A percentile compares a stretch with the other conserved stretches of the same genome.
Evolutionary conservation across 2,797 vertebrate genomes (phyloP).

Genomic region (Caiman crocodilus): DNA sequence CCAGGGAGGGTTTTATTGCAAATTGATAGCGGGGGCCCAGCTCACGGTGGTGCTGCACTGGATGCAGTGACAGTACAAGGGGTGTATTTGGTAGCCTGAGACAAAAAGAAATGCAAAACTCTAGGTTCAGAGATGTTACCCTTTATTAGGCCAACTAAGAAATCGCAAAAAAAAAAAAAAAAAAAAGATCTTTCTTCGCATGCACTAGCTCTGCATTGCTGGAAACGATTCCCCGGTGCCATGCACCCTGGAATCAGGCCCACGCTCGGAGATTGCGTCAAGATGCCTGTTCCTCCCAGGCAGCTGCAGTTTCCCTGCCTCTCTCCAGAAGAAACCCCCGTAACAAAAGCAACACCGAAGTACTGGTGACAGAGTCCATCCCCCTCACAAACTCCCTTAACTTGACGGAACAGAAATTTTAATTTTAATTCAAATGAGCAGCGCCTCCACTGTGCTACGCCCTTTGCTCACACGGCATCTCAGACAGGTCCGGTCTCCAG

Average conservation of each 20-base stretch:
- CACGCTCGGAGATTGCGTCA: accelerated
- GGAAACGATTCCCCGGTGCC: background rate
- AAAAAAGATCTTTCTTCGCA: background rate
- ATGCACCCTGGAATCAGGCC: background rate
- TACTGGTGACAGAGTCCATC: no score
- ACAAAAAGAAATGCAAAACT: no score
- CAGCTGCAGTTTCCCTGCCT: background rate
- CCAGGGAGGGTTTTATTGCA: slow-evolving; percentile 56
- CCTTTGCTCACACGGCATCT: background rate
- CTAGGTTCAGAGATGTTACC: no score
- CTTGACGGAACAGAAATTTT: background rate
- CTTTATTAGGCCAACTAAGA: no score
- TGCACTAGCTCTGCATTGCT: accelerated
- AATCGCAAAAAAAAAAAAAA: no score
- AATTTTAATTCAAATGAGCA: background rate
- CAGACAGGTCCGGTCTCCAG: background rate
- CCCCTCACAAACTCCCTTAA: no score
- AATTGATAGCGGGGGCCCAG: background rate
- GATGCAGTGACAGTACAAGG: no score
- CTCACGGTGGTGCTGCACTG: background rate
- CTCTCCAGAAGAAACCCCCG: no score
- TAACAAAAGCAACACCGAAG: no score
- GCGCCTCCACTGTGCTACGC: background rate
- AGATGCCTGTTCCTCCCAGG: background rate
- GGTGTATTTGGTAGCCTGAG: no score